phyloP scores from a whole-genome alignment of 2,888 invertebrate species.

The Cacoxenus indagator region DNA sequence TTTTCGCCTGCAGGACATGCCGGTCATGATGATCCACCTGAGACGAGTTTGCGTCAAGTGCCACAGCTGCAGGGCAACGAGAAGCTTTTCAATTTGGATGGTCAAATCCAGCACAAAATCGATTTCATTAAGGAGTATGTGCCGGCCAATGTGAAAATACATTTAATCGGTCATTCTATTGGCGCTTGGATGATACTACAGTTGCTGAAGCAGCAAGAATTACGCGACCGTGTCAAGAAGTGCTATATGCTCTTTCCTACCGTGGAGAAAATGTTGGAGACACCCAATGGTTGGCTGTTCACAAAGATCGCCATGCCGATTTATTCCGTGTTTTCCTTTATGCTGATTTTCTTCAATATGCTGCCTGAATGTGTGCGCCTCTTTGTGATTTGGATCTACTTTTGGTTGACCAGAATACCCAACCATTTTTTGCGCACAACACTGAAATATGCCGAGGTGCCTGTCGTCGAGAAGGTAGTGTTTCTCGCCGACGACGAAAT shows the following conservation, averaged over 20 bases:
- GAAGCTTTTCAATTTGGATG: constrained; percentile 80
- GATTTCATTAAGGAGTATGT: constrained; percentile 81
- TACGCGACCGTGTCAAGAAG: constrained; percentile 74
- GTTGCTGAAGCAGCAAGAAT: constrained; percentile 74
- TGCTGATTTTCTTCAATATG: constrained; percentile 72
- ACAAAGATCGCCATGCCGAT: constrained; percentile 75
- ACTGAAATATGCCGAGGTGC: constrained; percentile 74
- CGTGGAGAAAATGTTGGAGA: constrained; percentile 84
- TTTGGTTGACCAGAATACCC: constrained; percentile 73
- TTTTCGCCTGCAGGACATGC: constrained; percentile 73
- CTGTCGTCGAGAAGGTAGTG: constrained; percentile 76
- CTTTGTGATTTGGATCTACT: constrained; percentile 74
- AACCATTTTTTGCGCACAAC: constrained; percentile 72
- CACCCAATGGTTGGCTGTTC: constrained; percentile 81
- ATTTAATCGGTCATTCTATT: constrained; percentile 92
- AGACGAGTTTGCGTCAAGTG: constrained; percentile 71
- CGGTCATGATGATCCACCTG: constrained; percentile 83
- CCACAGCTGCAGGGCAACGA: constrained; percentile 74
- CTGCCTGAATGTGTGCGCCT: constrained; percentile 74
- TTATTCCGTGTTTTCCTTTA: constrained; percentile 70
- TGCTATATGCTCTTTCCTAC: constrained; percentile 89
- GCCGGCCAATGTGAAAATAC: constrained; percentile 80
- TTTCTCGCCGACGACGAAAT: constrained; percentile 85
- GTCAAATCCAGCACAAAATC: constrained; percentile 74
- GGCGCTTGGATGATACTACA: constrained; percentile 88